Percentiles rank a stretch among this genome's conserved stretches.
phyloP scores from a whole-genome alignment of 2,797 vertebrate genomes.

The Linurgus olivaceus region DNA sequence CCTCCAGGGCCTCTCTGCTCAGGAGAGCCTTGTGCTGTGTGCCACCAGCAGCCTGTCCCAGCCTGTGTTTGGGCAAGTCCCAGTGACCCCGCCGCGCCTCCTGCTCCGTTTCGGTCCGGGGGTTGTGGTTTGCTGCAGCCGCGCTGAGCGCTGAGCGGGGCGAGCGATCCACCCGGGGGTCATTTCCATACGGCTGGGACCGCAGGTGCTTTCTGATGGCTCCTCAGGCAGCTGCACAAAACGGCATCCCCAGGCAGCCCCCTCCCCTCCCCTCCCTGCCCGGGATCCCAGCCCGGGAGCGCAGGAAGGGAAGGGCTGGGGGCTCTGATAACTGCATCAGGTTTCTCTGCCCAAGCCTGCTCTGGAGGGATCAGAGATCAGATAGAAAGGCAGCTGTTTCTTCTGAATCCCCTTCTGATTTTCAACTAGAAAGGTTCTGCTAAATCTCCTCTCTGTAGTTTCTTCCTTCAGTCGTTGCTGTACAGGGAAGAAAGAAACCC shows the following conservation, averaged over 20 bases:
- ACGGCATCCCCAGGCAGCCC: background rate
- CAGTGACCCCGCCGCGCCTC: background rate
- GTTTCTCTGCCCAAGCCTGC: conserved; percentile 19
- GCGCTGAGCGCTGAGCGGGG: background rate
- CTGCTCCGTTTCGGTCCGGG: background rate
- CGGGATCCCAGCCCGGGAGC: background rate
- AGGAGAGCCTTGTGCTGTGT: background rate
- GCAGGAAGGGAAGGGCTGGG: background rate
- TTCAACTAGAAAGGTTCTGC: background rate
- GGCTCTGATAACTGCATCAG: background rate
- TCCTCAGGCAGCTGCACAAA: conserved; percentile 45
- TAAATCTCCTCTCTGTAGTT: background rate
- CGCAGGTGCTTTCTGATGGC: conserved; percentile 67
- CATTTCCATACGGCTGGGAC: conserved; percentile 51
- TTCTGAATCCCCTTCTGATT: background rate
- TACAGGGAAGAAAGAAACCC: background rate
- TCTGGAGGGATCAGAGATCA: background rate
- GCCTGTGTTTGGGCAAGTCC: background rate
- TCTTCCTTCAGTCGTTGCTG: background rate
- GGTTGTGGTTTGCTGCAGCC: conserved; percentile 19
- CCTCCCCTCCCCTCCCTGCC: background rate
- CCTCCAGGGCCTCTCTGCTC: background rate
- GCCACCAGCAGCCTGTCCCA: background rate
- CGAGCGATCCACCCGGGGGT: conserved; percentile 11
- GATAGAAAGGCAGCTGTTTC: background rate